Base-by-base conservation (phyloP, 2,113 vertebrate genomes). In the Acanthochromis polyacanthus region DNA sequence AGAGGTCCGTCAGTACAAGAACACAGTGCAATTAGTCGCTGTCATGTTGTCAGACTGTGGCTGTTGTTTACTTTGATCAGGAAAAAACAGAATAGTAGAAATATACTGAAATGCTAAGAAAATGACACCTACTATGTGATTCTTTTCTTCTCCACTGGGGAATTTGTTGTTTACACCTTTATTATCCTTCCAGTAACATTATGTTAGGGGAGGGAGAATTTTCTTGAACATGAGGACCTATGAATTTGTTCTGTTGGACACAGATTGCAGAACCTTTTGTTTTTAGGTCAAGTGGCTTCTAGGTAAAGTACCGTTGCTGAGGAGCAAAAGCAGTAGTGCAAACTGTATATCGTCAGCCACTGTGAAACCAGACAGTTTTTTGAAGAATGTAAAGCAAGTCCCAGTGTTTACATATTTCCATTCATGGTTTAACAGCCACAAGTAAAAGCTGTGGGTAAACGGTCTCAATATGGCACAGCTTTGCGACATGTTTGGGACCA, bases 311-410 rank as follows among this genome's bases (percentile, higher is more conserved):
- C 64, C 23, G 10, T 23, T 65, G 56, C 16, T 57, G 20, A n/a
- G 30, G n/a, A 43, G 19, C 45, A 53, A 63, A 30, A 82, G 56
- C 56, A 45, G 48, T 10, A n/a, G 58, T 30, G 30, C 19, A 25
- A 25, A 20, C 38, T 56, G 22, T 65, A 59, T 62, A 65, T 36
- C n/a, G 74, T 48, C 74, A 79, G 51, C 15, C 20, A 59, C 60
- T 68, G 52, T 75, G 68, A 76, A 83, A 83, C 73, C 48, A 53
- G 22, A 57, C 68, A 46, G 1, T 38, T 46, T 46, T 73, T 69
- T 36, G 30, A 80, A 72, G 28, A 81, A 73, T 75, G 55, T 52
- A 36, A 50, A 61, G 71, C 59, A 75, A 61, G 22, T 50, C 36
- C 14, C 20, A 15, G 65, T 32, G 60, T 25, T 5, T 25, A 57